Evolutionary conservation across 2,797 vertebrate species (phyloP).

Genomic region (Cirrhinus molitorella): DNA sequence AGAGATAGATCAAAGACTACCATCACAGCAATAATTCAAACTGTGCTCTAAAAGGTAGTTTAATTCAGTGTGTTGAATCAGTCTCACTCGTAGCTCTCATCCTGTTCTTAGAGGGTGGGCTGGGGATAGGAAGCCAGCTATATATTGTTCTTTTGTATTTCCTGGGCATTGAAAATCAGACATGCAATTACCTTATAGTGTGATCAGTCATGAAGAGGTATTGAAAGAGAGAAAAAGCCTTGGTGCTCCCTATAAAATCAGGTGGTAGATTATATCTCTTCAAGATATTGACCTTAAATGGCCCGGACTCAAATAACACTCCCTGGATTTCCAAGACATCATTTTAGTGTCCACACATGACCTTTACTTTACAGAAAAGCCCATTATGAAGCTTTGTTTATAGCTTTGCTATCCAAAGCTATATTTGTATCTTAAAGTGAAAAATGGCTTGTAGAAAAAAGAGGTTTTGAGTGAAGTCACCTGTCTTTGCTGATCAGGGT

Average conservation of each 20-base stretch:
- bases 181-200: constrained; percentile 21
- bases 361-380: constrained; percentile 13
- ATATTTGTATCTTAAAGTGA: neutral
- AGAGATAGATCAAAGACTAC: constrained; percentile 5
- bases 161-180: constrained; percentile 19
- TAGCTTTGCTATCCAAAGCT: neutral
- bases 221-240: neutral
- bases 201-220: constrained; percentile 5
- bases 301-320: neutral
- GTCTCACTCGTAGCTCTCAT: neutral
- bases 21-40: constrained; percentile 20
- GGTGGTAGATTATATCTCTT: constrained; percentile 15
- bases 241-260: constrained; percentile 4
- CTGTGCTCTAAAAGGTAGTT: constrained; percentile 20
- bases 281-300: neutral
- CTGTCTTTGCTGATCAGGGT: neutral
- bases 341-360: neutral
- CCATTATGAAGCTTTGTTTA: neutral
- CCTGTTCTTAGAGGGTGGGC: neutral
- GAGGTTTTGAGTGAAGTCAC: neutral
- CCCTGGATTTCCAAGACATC: neutral
- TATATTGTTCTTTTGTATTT: constrained; percentile 29
- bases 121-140: neutral
- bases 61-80: constrained; percentile 3
- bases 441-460: neutral